Evolutionary conservation across 2,888 invertebrate species (phyloP).

Genomic region (Drosophila nigricruria): DNA sequence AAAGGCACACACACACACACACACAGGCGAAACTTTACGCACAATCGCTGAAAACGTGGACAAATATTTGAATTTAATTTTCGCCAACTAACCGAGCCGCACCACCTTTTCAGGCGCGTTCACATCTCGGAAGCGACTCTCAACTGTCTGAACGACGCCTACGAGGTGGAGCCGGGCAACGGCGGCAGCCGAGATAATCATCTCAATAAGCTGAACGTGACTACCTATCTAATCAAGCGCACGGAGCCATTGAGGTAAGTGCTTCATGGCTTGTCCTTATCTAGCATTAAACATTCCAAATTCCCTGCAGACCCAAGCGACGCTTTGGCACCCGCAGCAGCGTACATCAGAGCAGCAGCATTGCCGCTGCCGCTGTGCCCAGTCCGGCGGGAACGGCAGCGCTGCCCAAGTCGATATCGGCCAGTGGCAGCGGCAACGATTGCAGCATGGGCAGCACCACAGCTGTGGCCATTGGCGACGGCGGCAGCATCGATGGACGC

Average conservation of each 20-base stretch:
- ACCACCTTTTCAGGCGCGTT: conserved; percentile 89
- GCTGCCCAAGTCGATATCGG: conserved; percentile 76
- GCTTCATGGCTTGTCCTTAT: not conserved
- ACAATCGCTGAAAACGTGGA: conserved; percentile 64
- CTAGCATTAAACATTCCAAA: conserved; percentile 8
- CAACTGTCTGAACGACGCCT: conserved; percentile 93
- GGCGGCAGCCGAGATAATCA: conserved; percentile 94
- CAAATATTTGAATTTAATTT: conserved; percentile 80
- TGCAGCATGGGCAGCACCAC: conserved; percentile 65
- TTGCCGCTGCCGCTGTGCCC: conserved; percentile 25
- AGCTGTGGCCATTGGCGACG: conserved; percentile 41
- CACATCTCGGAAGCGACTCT: conserved; percentile 97
- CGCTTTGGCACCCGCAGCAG: conserved; percentile 83
- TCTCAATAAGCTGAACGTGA: conserved; percentile 93
- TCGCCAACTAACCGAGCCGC: conserved; percentile 58
- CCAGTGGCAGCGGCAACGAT: conserved; percentile 70
- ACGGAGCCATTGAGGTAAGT: conserved; percentile 89
- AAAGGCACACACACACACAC: conserved; percentile 12
- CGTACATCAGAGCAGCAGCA: conserved; percentile 63
- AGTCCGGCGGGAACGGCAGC: conserved; percentile 35
- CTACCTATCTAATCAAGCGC: conserved; percentile 94
- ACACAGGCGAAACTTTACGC: conserved; percentile 46
- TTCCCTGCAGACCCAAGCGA: conserved; percentile 77
- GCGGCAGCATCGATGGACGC: conserved; percentile 67
- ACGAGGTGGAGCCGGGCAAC: conserved; percentile 96